Conservation (phyloP, 2,113 vertebrate species). For the Rhadina sibilatrix region DNA sequence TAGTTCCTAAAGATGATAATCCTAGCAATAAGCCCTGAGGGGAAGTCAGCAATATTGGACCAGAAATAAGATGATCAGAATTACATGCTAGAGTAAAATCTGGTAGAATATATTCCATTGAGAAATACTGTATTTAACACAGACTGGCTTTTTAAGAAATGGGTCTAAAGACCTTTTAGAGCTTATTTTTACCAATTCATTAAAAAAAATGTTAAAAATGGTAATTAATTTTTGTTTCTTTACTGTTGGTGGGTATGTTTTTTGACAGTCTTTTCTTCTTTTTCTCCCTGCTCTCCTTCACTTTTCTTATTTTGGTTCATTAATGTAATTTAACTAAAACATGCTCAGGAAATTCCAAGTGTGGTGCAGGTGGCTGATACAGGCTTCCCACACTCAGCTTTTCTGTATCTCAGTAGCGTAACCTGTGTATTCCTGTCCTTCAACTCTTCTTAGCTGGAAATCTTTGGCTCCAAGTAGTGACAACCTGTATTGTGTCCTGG, state of each 20-base stretch:
- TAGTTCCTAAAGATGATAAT: neutral
- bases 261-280: neutral
- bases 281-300: neutral
- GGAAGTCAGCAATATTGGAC: neutral
- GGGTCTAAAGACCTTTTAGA: neutral
- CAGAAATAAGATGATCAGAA: neutral
- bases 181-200: neutral
- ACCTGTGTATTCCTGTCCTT: slow-evolving; percentile 13
- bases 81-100: neutral
- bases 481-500: neutral
- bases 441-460: neutral
- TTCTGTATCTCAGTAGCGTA: neutral
- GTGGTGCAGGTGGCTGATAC: neutral
- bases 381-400: neutral
- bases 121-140: neutral
- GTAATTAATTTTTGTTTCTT: neutral
- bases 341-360: neutral
- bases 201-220: neutral
- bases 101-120: neutral
- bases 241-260: neutral
- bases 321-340: neutral
- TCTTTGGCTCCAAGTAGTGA: neutral
- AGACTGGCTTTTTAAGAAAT: neutral
- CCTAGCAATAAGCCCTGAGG: neutral
- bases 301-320: neutral